Conservation (phyloP, 2,797 vertebrate species). For the Eleutherodactylus coqui region DNA sequence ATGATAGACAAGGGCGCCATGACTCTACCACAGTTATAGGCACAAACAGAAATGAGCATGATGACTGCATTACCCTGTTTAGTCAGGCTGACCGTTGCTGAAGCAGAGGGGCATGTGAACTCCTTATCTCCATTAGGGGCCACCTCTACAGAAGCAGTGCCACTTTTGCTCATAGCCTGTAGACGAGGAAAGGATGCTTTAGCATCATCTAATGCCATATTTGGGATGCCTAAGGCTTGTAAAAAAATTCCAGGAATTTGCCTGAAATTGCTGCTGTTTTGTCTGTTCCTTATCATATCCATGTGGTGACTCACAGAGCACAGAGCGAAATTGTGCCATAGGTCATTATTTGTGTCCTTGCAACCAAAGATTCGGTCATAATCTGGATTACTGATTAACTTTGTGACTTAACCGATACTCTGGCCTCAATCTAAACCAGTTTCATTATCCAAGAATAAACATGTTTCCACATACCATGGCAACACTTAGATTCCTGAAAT, state of each 20-base stretch:
- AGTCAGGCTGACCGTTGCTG: no score
- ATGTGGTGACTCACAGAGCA: slow-evolving; percentile 30
- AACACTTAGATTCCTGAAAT: background rate
- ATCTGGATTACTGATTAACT: slow-evolving; percentile 34
- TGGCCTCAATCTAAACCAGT: background rate
- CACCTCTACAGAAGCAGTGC: no score
- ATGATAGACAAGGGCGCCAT: no score
- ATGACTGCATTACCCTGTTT: no score
- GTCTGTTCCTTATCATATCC: slow-evolving; percentile 36
- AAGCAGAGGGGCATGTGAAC: no score
- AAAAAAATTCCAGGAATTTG: slow-evolving; percentile 37
- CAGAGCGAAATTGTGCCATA: slow-evolving; percentile 9
- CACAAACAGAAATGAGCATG: no score
- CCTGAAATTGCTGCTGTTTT: slow-evolving; percentile 37
- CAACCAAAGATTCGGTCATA: background rate
- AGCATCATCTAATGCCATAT: background rate
- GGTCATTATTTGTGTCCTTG: slow-evolving; percentile 27
- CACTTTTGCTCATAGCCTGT: background rate
- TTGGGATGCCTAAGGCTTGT: background rate
- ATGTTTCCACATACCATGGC: background rate
- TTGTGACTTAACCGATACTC: slow-evolving; percentile 34
- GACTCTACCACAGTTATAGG: no score
- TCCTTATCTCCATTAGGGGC: no score
- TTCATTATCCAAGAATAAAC: slow-evolving; percentile 37
- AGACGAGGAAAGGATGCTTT: background rate